These are phyloP conservation scores for Helarctos malayanus DNA, from an alignment of 2,797 vertebrate species.

Conservation along the genomic window DNA sequence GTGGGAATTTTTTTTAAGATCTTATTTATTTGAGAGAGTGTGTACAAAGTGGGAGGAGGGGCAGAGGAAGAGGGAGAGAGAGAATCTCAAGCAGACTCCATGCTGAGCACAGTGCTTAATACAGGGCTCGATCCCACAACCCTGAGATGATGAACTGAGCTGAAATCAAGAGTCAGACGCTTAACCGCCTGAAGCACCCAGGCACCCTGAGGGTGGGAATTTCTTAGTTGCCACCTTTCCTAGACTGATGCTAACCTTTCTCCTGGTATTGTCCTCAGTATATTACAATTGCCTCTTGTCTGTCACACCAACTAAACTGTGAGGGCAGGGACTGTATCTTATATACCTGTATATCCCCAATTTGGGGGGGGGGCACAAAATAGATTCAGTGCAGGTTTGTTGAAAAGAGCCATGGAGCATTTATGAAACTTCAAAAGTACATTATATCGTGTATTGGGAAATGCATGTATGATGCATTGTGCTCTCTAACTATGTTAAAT, in stretches of 20 bases:
- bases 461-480: background rate
- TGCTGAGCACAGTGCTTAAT: background rate
- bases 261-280: background rate
- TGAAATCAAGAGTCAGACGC: background rate
- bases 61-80: background rate
- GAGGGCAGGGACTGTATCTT: background rate
- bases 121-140: background rate
- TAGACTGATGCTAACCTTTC: background rate
- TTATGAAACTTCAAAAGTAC: conserved; percentile 3
- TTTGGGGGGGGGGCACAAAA: background rate
- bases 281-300: background rate
- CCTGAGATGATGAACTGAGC: background rate
- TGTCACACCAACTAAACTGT: background rate
- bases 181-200: background rate
- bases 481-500: conserved; percentile 26
- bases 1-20: background rate
- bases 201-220: background rate
- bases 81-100: background rate
- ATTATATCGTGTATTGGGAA: background rate
- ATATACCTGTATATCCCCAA: background rate
- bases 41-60: background rate
- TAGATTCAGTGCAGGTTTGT: background rate
- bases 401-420: background rate
- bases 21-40: background rate
- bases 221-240: background rate